These are phyloP conservation scores for Isotomurus palustris DNA, from an alignment of 2,888 invertebrate species.

Conservation along the genomic window DNA sequence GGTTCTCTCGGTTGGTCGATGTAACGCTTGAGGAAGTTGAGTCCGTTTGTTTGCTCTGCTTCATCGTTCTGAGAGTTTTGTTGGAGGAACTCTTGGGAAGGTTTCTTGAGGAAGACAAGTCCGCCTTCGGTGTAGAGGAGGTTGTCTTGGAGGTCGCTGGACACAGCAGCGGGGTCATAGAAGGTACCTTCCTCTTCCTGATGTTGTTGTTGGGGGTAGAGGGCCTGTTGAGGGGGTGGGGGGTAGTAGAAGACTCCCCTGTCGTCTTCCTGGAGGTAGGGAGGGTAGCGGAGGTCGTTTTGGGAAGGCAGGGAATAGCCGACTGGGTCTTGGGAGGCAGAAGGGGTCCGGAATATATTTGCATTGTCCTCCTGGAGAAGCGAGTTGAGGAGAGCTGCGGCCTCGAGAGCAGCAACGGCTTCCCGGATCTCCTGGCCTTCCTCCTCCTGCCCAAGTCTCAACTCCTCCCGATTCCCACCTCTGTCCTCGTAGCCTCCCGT, in stretches of 20 bases:
- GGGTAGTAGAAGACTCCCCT: constrained; percentile 15
- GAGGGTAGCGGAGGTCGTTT: constrained; percentile 8
- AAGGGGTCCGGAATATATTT: too few relatives aligned
- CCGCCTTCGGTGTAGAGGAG: constrained; percentile 60
- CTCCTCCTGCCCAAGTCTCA: constrained; percentile 26
- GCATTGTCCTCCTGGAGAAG: too few relatives aligned
- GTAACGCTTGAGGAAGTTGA: constrained; percentile 30
- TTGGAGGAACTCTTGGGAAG: constrained; percentile 4
- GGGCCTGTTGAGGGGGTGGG: constrained; percentile 18
- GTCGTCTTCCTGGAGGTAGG: constrained; percentile 1
- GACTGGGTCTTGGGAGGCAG: too few relatives aligned
- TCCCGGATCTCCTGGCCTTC: constrained; percentile 27
- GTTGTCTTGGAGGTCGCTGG: constrained; percentile 8
- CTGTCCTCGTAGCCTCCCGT: constrained; percentile 13
- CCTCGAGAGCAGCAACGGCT: constrained; percentile 31
- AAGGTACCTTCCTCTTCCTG: too few relatives aligned
- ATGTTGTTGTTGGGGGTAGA: constrained; percentile 16
- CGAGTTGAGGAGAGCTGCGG: constrained; percentile 20
- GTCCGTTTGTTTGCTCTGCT: constrained; percentile 21
- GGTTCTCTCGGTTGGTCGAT: constrained; percentile 13
- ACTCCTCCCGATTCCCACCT: constrained; percentile 24
- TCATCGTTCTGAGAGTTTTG: not conserved
- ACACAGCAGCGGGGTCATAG: too few relatives aligned
- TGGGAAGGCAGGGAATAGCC: not conserved
- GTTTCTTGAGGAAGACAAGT: constrained; percentile 52